Base-by-base conservation (phyloP, 2,797 vertebrate genomes). In the Neosilurus hyrtlii region DNA sequence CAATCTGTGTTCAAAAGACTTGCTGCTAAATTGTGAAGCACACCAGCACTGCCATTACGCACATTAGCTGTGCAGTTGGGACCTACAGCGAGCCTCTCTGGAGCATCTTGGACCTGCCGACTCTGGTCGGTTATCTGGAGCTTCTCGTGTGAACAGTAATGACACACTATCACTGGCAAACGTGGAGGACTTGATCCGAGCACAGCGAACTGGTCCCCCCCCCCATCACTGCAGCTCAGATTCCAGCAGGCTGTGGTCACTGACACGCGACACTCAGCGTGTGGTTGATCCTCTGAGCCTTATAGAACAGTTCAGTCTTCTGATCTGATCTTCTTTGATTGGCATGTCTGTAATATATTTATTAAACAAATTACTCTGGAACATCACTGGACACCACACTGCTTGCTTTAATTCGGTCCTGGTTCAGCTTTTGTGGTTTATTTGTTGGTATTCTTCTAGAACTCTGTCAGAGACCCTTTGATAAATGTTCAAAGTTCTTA, bases 231-330 rank as follows among this genome's bases (percentile, higher is more conserved):
- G 73, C 82, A 86, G 91, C 92, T 94, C 93, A 92, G 90, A 92
- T 93, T 94, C 90, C 91, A 90, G 81, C 88, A 81, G 89, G 86
- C 90, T 89, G 83, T 82, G 88, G 86, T 89, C 90, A 88, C 49
- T 86, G 93, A 91, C 91, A 94, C 81, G 84, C 88, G 92, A 94
- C 89, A 94, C 92, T 87, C 1, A 59, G 75, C 75, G 76, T 90
- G 90, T 91, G 92, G 90, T 88, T 89, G 85, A 91, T 86, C 49
- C 49, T 79, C 72, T 26, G 71, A 57, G 59, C 73, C 80, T 18
- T 80, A 67, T 59, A 86, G 79, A 77, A 61, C 74, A 59, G 78
- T 79, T 71, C 79, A 56, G 61, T 51, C 59, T 49, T 77, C 57
- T 77, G 37, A 63, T 61, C 30, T 43, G 73, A 43, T 76, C 57